Conservation (phyloP, 2,888 invertebrate species). For the Yponomeuta malinellus region DNA sequence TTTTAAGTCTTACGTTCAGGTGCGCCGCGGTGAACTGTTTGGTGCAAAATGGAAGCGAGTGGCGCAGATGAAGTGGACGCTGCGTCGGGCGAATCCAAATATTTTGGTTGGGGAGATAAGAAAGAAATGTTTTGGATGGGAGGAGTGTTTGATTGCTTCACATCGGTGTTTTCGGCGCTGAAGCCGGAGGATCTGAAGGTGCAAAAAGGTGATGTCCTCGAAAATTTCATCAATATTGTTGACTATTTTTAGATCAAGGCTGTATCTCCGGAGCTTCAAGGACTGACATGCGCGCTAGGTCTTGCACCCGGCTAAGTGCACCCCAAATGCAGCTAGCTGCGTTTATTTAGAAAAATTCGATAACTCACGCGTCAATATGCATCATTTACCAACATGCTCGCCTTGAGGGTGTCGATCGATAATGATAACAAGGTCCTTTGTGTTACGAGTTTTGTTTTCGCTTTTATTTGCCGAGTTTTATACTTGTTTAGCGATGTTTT, state of each 20-base stretch:
- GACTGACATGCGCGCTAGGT: not conserved
- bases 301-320: not conserved
- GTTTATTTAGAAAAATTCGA: not conserved
- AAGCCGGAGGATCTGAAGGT: slow-evolving; percentile 84
- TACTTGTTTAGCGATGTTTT: too few species aligned
- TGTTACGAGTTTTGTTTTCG: too few species aligned
- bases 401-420: too few species aligned
- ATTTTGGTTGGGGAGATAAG: slow-evolving; percentile 81
- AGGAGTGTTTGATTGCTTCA: slow-evolving; percentile 90
- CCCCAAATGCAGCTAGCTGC: not conserved
- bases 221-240: not conserved
- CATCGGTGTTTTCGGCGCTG: slow-evolving; percentile 91
- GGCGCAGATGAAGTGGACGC: slow-evolving; percentile 26
- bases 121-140: slow-evolving; percentile 82
- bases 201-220: slow-evolving; percentile 65
- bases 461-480: too few species aligned
- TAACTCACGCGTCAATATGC: too few species aligned
- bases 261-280: not conserved
- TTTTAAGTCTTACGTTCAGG: too few species aligned
- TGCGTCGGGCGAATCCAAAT: slow-evolving; percentile 63
- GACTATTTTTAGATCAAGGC: slow-evolving; percentile 14
- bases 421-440: too few species aligned
- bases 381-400: too few species aligned
- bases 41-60: slow-evolving; percentile 20
- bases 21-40: not conserved